Percentiles rank a stretch among this genome's conserved stretches.
Evolutionary conservation across 2,797 vertebrate species (phyloP).

Genomic region (Okamejei kenojei): DNA sequence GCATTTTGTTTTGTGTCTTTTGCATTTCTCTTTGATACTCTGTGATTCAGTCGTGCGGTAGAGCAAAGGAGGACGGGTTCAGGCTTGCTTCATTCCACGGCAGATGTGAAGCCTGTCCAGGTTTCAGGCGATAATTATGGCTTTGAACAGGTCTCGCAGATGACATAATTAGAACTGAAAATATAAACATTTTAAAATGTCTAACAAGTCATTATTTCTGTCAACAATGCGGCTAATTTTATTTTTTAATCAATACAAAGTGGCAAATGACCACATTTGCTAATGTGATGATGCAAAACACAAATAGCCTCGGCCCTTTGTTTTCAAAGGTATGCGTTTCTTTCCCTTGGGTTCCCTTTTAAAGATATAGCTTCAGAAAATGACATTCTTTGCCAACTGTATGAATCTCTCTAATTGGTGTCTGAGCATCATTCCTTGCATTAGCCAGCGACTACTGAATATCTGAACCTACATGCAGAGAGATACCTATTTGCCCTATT

Average conservation of each 20-base stretch:
- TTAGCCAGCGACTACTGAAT: not conserved
- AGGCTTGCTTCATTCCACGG: slow-evolving; percentile 4
- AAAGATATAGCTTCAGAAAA: slow-evolving; percentile 26
- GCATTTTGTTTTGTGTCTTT: not conserved
- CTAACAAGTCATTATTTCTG: slow-evolving; percentile 35
- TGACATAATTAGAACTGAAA: slow-evolving; percentile 35
- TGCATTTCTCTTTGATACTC: not conserved
- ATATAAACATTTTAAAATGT: slow-evolving; percentile 37
- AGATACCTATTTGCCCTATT: too few relatives aligned
- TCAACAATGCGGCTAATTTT: slow-evolving; percentile 29
- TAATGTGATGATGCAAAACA: slow-evolving; percentile 10
- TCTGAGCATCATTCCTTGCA: not conserved
- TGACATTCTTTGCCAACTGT: slow-evolving; percentile 11
- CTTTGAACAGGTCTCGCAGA: slow-evolving; percentile 35
- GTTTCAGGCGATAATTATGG: slow-evolving; percentile 34
- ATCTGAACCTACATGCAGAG: not conserved
- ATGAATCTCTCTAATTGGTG: slow-evolving; percentile 4
- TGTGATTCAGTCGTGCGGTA: not conserved
- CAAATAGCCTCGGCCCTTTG: not conserved
- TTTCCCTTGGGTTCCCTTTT: not conserved
- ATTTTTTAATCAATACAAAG: slow-evolving; percentile 30
- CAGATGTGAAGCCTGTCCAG: slow-evolving; percentile 21
- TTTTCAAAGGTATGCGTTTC: not conserved
- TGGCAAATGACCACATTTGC: slow-evolving; percentile 33
- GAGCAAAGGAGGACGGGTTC: slow-evolving; percentile 6